Base-by-base conservation (phyloP, 2,888 invertebrate genomes). In the Lepidonotus clava region DNA sequence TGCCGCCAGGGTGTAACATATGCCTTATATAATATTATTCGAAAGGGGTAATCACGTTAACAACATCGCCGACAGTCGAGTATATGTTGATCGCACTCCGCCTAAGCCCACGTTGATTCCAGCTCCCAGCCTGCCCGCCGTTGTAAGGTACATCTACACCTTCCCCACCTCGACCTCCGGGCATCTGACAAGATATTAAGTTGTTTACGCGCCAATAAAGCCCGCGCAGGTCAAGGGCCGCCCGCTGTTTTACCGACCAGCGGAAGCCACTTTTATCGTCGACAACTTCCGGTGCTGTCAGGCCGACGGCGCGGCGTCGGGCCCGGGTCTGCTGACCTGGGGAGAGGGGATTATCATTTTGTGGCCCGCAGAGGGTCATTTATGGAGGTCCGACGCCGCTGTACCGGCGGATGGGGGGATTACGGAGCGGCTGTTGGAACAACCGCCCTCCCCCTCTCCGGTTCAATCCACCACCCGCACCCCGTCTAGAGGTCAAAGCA, bases 181-280 rank as follows among this genome's bases (percentile, higher is more conserved):
- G n/a, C n/a, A n/a, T 28, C 2, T 5, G 5, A 8, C 24, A 5
- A 2, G 28, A 28, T 61, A 61, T 61, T 61, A 61, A 61, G 4
- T n/a, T 61, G 28, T 61, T 28, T 61, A 61, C 61, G 24, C 61
- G 5, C 11, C 28, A 11, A 14, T 61, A 1, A 61, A 61, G 28
- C 28, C 2, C 14, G 4, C 24, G 11, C 24, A 14, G 61, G 61
- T 61, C 61, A 61, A 28, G 28, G 61, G 61, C 28, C 61, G 11
- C 11, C 14, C 24, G 11, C n/a, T 61, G 61, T 61, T 61, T 61
- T 61, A 61, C 61, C n/a, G 28, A n/a, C 61, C 24, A 11, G 28
- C 61, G 61, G 61, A 61, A 61, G 61, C 61, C 11, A 24, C 61
- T 28, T 61, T 61, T 28, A 61, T 61, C 61, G 61, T 61, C 61